Base-by-base conservation (phyloP, 1,140 invertebrate genomes). In the Diorhabda elongata region DNA sequence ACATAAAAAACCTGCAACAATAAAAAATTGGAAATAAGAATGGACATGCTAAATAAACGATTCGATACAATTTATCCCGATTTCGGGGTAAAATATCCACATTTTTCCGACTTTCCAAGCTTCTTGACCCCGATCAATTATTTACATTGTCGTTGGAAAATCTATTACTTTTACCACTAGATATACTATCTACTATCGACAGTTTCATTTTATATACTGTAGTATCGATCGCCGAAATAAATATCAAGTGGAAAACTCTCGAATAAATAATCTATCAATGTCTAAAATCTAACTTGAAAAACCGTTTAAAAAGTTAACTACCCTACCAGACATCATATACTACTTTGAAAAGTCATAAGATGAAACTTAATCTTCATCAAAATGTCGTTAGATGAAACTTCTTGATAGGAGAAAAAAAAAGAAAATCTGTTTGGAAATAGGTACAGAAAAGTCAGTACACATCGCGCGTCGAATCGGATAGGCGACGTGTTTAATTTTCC, bases 1-100 rank as follows among this genome's bases (percentile, higher is more conserved):
- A 56, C 75, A 77, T 8, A 73, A 63, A 59, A 75, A 67, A 66
- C 74, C 78, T 77, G 75, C 64, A 78, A 79, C 6, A 68, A 75
- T 6, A 52, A 52, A 52, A 3, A 52, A 52, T 56, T 7, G n/a
- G 52, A 56, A 56, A 7, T n/a, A 56, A 56, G 52, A 56, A 56
- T n/a, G 26, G 26, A 26, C 26, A 26, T 26, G 26, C 26, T 26
- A 52, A 52, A 52, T 3, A 52, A 52, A 52, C 47, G n/a, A n/a
- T 52, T 52, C 9, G 47, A 4, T n/a, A 2, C 2, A 8, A 52
- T 52, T 52, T 52, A 52, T 26, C 26, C 26, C 1, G 26, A 26
- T 26, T 26, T 26, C 26, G 26, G 26, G 26, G 26, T 26, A 26
- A 26, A 26, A 26, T 26, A 26, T 26, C 26, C 0, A 26, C 26